These are phyloP conservation scores for Lasioglossum zephyrum DNA, from an alignment of 2,888 invertebrate genomes.

Conservation along the genomic window DNA sequence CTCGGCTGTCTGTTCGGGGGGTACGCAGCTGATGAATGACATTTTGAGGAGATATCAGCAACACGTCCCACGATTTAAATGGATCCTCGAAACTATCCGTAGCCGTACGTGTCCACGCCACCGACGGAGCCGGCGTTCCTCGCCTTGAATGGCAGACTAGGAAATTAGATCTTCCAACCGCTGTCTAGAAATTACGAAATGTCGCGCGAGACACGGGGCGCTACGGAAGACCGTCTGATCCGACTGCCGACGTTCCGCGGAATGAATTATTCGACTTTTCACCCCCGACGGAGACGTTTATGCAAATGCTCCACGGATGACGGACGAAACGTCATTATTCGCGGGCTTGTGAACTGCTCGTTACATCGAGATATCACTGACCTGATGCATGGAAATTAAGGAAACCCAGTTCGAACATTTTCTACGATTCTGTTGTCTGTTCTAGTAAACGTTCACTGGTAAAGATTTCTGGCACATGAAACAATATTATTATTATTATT, in stretches of 20 bases:
- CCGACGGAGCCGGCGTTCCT: constrained; percentile 63
- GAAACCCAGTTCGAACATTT: background rate
- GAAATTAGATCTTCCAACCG: constrained; percentile 77
- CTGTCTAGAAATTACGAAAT: constrained; percentile 76
- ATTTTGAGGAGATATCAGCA: constrained; percentile 61
- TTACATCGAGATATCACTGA: background rate
- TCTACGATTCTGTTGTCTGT: background rate
- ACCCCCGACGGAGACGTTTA: constrained; percentile 35
- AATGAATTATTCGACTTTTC: constrained; percentile 68
- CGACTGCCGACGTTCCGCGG: constrained; percentile 30
- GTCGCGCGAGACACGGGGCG: constrained; percentile 65
- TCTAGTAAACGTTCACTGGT: background rate
- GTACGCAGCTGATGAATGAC: constrained; percentile 52
- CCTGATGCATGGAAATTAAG: constrained; percentile 18
- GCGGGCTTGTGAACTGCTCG: constrained; percentile 18
- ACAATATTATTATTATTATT: background rate
- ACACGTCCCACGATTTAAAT: constrained; percentile 66
- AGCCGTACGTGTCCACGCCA: constrained; percentile 66
- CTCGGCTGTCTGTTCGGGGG: background rate
- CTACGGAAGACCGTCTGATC: constrained; percentile 36
- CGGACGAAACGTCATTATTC: constrained; percentile 49
- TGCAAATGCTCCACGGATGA: constrained; percentile 46
- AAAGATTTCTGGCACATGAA: background rate
- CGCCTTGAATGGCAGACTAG: constrained; percentile 74
- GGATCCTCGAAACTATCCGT: constrained; percentile 71